These are phyloP conservation scores for Probaryconus sp. DNA, from an alignment of 1,140 invertebrate genomes.

Conservation along the genomic window DNA sequence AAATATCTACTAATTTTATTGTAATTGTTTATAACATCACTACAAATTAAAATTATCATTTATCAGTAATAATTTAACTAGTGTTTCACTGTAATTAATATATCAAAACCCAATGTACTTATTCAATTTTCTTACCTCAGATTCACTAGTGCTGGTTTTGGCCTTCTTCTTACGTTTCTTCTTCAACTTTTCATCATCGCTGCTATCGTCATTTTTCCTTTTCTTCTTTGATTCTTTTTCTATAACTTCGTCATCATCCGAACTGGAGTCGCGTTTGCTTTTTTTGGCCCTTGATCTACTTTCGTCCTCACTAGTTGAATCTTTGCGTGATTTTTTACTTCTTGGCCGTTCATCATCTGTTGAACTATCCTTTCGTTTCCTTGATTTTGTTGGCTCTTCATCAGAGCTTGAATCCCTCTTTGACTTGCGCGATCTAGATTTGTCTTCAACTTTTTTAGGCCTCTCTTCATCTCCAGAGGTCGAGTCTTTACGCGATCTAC, in stretches of 20 bases:
- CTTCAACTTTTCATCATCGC: slow-evolving; percentile 83
- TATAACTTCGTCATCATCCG: slow-evolving; percentile 77
- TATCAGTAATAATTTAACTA: slow-evolving; percentile 1
- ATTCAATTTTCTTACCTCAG: slow-evolving; percentile 66
- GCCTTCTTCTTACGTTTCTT: slow-evolving; percentile 85
- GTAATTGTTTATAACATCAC: slow-evolving; percentile 8
- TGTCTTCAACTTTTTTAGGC: slow-evolving; percentile 79
- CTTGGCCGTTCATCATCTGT: slow-evolving; percentile 75
- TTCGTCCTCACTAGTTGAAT: slow-evolving; percentile 76
- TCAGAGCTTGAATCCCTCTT: slow-evolving; percentile 81
- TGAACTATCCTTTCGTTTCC: slow-evolving; percentile 74
- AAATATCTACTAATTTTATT: slow-evolving; percentile 5
- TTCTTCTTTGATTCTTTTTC: slow-evolving; percentile 78
- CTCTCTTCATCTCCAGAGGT: slow-evolving; percentile 83
- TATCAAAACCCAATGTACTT: no score
- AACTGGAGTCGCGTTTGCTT: slow-evolving; percentile 72
- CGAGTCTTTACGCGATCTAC: slow-evolving; percentile 80
- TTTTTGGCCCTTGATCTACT: slow-evolving; percentile 69
- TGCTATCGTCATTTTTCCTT: slow-evolving; percentile 80
- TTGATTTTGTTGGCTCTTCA: slow-evolving; percentile 77
- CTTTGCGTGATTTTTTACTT: slow-evolving; percentile 78
- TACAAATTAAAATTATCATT: slow-evolving; percentile 20
- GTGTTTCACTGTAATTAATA: slow-evolving; percentile 1
- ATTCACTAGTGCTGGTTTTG: slow-evolving; percentile 78
- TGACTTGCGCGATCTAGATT: slow-evolving; percentile 77